These are phyloP conservation scores for Oncorhynchus kisutch DNA, from an alignment of 2,113 vertebrate genomes.

Conservation along the genomic window DNA sequence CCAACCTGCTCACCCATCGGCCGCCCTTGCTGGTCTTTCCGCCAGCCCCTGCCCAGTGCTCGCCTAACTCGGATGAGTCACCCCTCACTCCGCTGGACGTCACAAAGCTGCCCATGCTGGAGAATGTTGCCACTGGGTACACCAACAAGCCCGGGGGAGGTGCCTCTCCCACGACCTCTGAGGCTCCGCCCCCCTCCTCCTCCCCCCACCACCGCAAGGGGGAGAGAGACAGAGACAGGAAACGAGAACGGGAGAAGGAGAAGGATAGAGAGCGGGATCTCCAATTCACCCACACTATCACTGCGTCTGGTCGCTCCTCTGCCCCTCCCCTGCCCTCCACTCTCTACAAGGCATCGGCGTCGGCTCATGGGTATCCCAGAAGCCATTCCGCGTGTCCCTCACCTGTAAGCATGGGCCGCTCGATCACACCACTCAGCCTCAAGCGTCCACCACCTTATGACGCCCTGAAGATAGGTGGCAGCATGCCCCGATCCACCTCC, in stretches of 20 bases:
- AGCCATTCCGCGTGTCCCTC: conserved; percentile 93
- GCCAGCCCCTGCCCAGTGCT: too few species aligned
- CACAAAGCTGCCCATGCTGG: conserved; percentile 85
- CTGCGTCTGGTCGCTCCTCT: conserved; percentile 81
- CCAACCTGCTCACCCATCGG: conserved; percentile 53
- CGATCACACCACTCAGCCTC: conserved; percentile 88
- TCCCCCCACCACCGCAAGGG: conserved; percentile 53
- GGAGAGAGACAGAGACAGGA: conserved; percentile 55
- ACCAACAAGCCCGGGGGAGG: conserved; percentile 77
- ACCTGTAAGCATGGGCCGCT: conserved; percentile 89
- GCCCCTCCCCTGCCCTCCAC: conserved; percentile 89
- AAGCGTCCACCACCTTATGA: conserved; percentile 95
- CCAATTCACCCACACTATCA: conserved; percentile 74
- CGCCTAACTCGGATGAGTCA: too few species aligned
- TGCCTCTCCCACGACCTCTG: conserved; percentile 69
- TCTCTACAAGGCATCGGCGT: conserved; percentile 82
- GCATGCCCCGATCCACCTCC: conserved; percentile 84
- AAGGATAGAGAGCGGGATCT: conserved; percentile 57
- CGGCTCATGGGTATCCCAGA: conserved; percentile 86
- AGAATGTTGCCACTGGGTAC: conserved; percentile 76
- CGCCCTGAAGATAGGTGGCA: conserved; percentile 83
- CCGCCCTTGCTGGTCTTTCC: too few species aligned
- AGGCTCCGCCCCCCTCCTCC: conserved; percentile 66
- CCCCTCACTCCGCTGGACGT: conserved; percentile 89
- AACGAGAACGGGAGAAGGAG: conserved; percentile 66